A percentile compares a stretch with the other conserved stretches of the same genome.
Conservation (phyloP, 1,140 invertebrate genomes). For the Cardiocondyla obscurior region DNA sequence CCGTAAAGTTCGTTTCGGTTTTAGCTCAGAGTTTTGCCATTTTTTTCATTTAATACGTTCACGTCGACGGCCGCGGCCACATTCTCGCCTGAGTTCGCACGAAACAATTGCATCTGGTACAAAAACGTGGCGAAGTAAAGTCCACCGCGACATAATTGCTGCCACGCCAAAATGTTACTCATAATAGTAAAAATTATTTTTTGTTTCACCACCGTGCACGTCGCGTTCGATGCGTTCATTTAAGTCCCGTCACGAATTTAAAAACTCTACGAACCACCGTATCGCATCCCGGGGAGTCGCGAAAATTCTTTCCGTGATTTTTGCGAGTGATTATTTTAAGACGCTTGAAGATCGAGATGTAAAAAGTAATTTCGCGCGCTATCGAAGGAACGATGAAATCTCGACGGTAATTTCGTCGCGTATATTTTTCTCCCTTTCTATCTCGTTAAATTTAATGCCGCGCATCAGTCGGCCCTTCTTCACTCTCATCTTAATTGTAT, state of each 20-base stretch:
- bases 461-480: neutral
- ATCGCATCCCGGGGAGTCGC: neutral
- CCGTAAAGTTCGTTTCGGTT: conserved; percentile 32
- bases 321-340: conserved; percentile 11
- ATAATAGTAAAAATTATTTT: neutral
- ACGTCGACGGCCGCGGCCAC: neutral
- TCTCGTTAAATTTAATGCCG: conserved; percentile 1
- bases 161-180: neutral
- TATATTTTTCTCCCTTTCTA: neutral
- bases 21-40: conserved; percentile 15
- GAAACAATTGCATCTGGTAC: neutral
- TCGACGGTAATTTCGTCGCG: neutral
- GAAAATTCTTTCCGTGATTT: neutral
- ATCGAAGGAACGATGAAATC: neutral
- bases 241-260: no score
- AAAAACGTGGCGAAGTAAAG: conserved; percentile 5
- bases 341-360: neutral
- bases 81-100: neutral
- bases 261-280: neutral
- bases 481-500: conserved; percentile 7
- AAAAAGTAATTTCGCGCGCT: neutral
- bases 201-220: neutral
- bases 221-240: neutral
- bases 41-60: conserved; percentile 26
- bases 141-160: neutral